phyloP scores from a whole-genome alignment of 2,797 vertebrate genomes.

The Sylvia borin region DNA sequence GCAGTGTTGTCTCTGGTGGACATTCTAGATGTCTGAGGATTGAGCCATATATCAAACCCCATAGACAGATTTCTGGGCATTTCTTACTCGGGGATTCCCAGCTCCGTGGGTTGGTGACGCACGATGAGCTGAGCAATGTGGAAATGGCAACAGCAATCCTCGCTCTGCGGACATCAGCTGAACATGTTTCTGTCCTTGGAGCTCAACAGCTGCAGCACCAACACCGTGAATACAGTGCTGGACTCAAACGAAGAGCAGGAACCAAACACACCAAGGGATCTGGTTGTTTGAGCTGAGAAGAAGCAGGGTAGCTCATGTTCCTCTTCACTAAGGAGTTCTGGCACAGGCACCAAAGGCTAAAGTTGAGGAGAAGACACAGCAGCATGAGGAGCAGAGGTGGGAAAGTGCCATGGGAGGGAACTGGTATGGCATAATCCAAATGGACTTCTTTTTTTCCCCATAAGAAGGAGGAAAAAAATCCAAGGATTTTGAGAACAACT shows the following conservation, averaged over 20 bases:
- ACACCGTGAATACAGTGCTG: background rate
- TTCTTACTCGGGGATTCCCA: background rate
- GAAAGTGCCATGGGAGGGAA: background rate
- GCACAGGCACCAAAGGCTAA: background rate
- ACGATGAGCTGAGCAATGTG: background rate
- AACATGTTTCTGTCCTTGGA: rapidly evolving
- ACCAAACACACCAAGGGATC: background rate
- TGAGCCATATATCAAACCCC: rapidly evolving
- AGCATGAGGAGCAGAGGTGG: background rate
- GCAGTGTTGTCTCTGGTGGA: background rate
- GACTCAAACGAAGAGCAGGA: background rate
- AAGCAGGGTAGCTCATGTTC: background rate
- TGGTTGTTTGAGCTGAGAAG: background rate
- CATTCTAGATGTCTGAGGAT: background rate
- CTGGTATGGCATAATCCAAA: rapidly evolving
- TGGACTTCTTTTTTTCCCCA: too few species aligned
- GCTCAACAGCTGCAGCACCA: background rate
- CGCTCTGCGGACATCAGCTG: rapidly evolving
- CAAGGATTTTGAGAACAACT: background rate
- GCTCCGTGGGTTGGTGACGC: background rate
- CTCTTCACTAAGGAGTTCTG: background rate
- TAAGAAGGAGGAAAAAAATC: background rate
- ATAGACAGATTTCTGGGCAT: background rate
- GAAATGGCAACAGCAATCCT: background rate
- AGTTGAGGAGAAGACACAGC: background rate